Evolutionary conservation across 2,113 vertebrate species (phyloP).

Genomic region (Hydropotes inermis): DNA sequence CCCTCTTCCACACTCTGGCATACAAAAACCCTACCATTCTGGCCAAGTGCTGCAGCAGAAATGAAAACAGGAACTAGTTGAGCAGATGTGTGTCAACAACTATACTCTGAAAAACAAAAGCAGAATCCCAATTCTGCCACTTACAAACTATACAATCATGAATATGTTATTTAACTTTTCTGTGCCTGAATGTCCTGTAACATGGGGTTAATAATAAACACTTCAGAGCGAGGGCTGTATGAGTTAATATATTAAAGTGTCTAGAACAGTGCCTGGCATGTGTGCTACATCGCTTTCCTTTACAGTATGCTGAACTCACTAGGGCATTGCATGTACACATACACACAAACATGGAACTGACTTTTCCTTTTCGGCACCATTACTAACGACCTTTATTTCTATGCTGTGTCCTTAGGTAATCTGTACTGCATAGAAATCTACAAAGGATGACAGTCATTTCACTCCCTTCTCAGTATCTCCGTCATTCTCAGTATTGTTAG

Average conservation of each 20-base stretch:
- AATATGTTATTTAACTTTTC: neutral
- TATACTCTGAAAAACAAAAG: neutral
- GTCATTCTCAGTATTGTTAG: neutral
- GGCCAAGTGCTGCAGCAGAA: neutral
- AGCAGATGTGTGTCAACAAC: neutral
- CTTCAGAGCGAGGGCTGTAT: neutral
- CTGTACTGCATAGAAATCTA: neutral
- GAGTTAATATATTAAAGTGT: neutral
- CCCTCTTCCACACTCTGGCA: neutral
- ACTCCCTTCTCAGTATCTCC: neutral
- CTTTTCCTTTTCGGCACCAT: neutral
- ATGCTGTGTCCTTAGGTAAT: neutral
- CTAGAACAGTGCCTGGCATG: neutral
- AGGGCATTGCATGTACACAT: neutral
- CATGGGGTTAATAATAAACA: neutral
- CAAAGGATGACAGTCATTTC: neutral
- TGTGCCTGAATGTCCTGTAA: neutral
- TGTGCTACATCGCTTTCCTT: neutral
- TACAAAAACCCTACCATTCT: neutral
- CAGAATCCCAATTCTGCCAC: neutral
- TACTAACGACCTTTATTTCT: neutral
- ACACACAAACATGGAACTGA: neutral
- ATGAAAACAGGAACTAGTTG: neutral
- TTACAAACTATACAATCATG: neutral
- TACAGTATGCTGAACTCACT: neutral